These are phyloP conservation scores for Rhea americana DNA, from an alignment of 2,113 vertebrate genomes.

Conservation along the genomic window DNA sequence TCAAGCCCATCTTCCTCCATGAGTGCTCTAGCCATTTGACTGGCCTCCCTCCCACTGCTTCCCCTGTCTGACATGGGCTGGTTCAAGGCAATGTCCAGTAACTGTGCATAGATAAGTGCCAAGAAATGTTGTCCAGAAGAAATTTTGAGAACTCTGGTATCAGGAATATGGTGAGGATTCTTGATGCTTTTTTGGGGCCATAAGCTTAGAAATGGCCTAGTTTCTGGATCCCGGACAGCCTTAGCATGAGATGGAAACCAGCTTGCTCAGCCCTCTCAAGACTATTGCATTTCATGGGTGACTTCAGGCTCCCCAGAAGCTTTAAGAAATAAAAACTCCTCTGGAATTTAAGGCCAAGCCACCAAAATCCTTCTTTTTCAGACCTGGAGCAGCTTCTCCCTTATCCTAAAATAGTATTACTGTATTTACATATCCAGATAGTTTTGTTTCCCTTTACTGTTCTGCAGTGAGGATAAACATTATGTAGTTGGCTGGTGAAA, in stretches of 20 bases:
- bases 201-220: background rate
- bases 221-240: background rate
- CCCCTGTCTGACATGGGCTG: background rate
- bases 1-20: background rate
- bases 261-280: background rate
- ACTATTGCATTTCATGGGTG: background rate
- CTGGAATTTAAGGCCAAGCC: background rate
- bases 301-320: background rate
- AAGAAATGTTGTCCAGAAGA: background rate
- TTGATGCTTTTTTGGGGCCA: background rate
- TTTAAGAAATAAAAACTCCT: background rate
- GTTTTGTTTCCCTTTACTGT: background rate
- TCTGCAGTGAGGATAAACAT: background rate
- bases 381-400: accelerated
- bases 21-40: background rate
- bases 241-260: background rate
- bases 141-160: background rate
- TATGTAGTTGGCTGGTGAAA: background rate
- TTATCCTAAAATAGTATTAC: background rate
- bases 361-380: background rate
- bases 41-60: background rate
- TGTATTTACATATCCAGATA: background rate
- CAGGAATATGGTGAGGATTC: background rate
- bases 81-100: background rate
- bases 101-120: background rate